These are phyloP conservation scores for Poeciliopsis gracilis DNA, from an alignment of 2,797 vertebrate species.

Conservation along the genomic window DNA sequence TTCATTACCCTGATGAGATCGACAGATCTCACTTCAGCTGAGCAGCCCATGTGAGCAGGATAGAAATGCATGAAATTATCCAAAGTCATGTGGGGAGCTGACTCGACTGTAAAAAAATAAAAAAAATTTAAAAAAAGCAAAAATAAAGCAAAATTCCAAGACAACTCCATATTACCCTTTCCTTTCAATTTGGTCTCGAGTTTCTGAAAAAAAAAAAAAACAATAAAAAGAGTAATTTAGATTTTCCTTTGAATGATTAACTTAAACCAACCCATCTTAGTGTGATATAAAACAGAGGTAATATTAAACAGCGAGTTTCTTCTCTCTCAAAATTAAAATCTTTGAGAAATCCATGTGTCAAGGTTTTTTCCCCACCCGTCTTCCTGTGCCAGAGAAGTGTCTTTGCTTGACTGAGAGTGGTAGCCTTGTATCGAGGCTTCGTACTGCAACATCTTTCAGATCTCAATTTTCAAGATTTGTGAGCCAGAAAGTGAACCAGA, in stretches of 20 bases:
- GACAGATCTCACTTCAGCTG: not conserved
- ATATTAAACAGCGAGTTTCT: not conserved
- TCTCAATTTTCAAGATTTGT: conserved; percentile 72
- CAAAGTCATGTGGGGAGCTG: conserved; percentile 34
- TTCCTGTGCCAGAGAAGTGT: conserved; percentile 30
- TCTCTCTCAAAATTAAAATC: not conserved
- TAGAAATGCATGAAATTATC: conserved; percentile 56
- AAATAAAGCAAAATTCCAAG: conserved; percentile 64
- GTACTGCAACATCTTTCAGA: conserved; percentile 53
- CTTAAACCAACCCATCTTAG: not conserved
- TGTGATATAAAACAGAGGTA: conserved; percentile 14
- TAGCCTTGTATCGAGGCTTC: conserved; percentile 51
- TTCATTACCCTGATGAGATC: not conserved
- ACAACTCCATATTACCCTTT: conserved; percentile 2
- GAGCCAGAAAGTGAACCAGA: conserved; percentile 52
- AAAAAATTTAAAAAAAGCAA: conserved; percentile 53
- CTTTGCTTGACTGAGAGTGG: conserved; percentile 55
- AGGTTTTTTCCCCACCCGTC: not conserved
- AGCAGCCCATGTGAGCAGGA: conserved; percentile 25
- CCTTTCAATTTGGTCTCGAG: not conserved
- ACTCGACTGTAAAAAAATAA: conserved; percentile 48
- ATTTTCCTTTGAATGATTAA: not conserved
- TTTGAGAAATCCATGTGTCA: not conserved
- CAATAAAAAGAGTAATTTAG: not conserved
- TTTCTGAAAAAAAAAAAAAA: not conserved